phyloP scores from a whole-genome alignment of 2,113 vertebrate genomes.

The Mormoops blainvillei region DNA sequence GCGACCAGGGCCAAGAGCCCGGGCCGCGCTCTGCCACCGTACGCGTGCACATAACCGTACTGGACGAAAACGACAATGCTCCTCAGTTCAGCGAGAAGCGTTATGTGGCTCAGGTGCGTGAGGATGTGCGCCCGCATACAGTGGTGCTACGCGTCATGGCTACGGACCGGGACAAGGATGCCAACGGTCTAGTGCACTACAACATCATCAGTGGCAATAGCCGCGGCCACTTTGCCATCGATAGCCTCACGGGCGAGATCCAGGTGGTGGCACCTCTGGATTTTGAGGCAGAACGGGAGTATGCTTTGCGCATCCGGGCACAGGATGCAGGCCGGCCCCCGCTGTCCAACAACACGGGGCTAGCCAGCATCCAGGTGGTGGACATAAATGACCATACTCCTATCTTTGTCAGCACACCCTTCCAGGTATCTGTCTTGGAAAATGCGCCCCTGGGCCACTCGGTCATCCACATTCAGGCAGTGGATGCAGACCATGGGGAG shows the following conservation, averaged over 20 bases:
- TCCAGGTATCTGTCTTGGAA: constrained; percentile 95
- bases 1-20: constrained; percentile 93
- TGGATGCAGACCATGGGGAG: constrained; percentile 94
- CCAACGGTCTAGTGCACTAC: constrained; percentile 94
- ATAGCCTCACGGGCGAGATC: constrained; percentile 95
- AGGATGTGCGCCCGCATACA: constrained; percentile 92
- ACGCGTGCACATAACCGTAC: constrained; percentile 93
- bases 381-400: constrained; percentile 97
- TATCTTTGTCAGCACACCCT: constrained; percentile 98
- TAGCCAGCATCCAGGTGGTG: constrained; percentile 94
- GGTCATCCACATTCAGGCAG: constrained; percentile 97
- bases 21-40: constrained; percentile 92
- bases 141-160: constrained; percentile 93
- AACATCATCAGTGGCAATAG: constrained; percentile 98
- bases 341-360: constrained; percentile 96
- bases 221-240: constrained; percentile 95
- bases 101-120: constrained; percentile 94
- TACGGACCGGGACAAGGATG: constrained; percentile 93
- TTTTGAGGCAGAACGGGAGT: constrained; percentile 94
- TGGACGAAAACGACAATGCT: constrained; percentile 97
- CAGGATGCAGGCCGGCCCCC: constrained; percentile 96
- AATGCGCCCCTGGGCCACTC: constrained; percentile 95
- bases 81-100: constrained; percentile 98
- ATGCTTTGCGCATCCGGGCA: constrained; percentile 91
- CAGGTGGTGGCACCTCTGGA: constrained; percentile 94